phyloP scores from a whole-genome alignment of 2,113 vertebrate genomes.

The Xyrauchen texanus region DNA sequence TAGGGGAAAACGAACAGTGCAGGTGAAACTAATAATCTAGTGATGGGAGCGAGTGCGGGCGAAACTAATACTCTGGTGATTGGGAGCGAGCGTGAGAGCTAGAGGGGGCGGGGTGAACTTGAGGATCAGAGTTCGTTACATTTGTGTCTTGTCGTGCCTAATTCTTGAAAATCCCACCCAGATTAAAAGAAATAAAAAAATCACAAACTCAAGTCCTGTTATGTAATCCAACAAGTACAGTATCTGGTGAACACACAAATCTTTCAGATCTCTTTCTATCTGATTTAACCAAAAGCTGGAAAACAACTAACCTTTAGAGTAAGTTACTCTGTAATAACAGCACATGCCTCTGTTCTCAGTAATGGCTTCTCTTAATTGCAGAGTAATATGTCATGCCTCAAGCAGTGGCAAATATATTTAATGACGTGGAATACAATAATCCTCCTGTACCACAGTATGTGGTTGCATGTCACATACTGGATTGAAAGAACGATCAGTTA shows the following conservation, averaged over 20 bases:
- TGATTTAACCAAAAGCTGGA: background rate
- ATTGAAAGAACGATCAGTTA: constrained; percentile 6
- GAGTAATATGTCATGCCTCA: constrained; percentile 8
- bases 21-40: no score
- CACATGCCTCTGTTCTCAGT: no score
- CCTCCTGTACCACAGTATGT: background rate
- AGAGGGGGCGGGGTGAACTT: no score
- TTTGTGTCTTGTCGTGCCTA: constrained; percentile 14
- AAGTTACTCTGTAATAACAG: background rate
- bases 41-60: no score
- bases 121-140: no score
- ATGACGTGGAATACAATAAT: background rate
- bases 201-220: background rate
- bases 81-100: no score
- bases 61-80: no score
- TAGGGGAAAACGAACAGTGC: no score
- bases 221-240: background rate
- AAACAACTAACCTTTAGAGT: constrained; percentile 13
- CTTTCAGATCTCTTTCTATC: background rate
- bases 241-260: background rate
- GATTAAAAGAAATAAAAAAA: no score
- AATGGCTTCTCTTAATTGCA: constrained; percentile 3
- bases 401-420: background rate
- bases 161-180: constrained; percentile 33
- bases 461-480: background rate